Evolutionary conservation across 2,797 vertebrate genomes (phyloP).

Genomic region (Astyanax mexicanus): DNA sequence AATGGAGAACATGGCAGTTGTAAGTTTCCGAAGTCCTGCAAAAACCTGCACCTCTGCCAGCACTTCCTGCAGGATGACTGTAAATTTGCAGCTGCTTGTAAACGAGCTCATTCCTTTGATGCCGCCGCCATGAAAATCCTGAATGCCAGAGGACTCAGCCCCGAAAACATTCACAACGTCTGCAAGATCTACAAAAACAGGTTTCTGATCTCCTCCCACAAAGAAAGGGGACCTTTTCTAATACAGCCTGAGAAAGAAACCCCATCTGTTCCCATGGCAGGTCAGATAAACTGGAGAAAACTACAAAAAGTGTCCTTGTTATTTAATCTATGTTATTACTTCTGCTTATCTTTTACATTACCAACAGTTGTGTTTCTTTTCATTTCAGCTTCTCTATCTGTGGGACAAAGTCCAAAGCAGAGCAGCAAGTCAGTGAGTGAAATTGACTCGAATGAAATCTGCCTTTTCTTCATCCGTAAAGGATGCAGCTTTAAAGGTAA

Average conservation of each 20-base stretch:
- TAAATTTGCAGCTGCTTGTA: constrained; percentile 76
- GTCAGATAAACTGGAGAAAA: constrained; percentile 6
- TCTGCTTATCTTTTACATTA: not conserved
- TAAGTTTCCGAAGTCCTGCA: constrained; percentile 74
- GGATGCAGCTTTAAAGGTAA: constrained; percentile 79
- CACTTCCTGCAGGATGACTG: constrained; percentile 83
- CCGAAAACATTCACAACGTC: constrained; percentile 68
- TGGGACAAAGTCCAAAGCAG: constrained; percentile 16
- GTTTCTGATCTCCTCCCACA: constrained; percentile 63
- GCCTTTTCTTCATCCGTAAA: constrained; percentile 80
- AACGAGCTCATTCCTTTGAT: constrained; percentile 77
- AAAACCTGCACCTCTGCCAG: constrained; percentile 87
- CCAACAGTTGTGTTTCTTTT: not conserved
- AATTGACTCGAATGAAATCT: constrained; percentile 81
- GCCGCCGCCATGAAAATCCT: constrained; percentile 61
- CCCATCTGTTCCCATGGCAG: constrained; percentile 8
- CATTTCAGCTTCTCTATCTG: constrained; percentile 5
- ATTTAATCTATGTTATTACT: not conserved
- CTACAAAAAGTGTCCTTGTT: not conserved
- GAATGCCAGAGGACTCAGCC: constrained; percentile 69
- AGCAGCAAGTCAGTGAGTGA: constrained; percentile 58
- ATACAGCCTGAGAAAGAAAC: not conserved
- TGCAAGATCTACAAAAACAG: constrained; percentile 74
- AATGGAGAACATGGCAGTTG: constrained; percentile 75
- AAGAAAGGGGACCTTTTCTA: not conserved